phyloP scores from a whole-genome alignment of 2,888 invertebrate species.

The Scaptomyza caliginosa region DNA sequence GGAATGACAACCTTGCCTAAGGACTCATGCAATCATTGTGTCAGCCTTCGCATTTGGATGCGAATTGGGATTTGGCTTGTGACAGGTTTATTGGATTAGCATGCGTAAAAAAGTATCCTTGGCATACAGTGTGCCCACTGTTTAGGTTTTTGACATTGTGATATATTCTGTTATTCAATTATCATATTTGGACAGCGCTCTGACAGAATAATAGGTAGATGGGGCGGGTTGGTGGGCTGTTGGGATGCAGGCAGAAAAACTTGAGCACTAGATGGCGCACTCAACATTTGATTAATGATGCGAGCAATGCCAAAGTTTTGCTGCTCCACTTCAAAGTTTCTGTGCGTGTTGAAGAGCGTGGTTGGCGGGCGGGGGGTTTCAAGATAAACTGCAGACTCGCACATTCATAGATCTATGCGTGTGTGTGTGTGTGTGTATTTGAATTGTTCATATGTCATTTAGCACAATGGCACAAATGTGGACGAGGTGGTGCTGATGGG shows the following conservation, averaged over 20 bases:
- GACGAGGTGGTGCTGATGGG: constrained; percentile 5
- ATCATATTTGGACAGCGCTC: constrained; percentile 32
- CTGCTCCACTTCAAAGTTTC: constrained; percentile 46
- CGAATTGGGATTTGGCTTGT: constrained; percentile 8
- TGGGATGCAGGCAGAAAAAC: neutral
- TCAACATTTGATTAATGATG: constrained; percentile 68
- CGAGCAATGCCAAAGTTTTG: constrained; percentile 39
- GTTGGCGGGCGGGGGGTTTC: neutral
- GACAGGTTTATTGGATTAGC: constrained; percentile 16
- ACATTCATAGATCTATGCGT: neutral
- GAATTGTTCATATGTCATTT: constrained; percentile 34
- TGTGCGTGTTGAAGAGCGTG: constrained; percentile 2
- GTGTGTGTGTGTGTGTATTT: neutral
- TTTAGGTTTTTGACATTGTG: constrained; percentile 33
- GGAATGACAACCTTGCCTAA: constrained; percentile 15
- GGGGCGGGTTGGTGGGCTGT: too few relatives aligned
- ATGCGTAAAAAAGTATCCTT: neutral
- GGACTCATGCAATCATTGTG: constrained; percentile 12
- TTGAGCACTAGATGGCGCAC: constrained; percentile 38
- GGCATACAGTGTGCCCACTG: constrained; percentile 14
- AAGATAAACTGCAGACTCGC: constrained; percentile 16
- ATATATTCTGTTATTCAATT: constrained; percentile 49
- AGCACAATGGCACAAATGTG: constrained; percentile 49
- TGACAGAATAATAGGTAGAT: too few relatives aligned
- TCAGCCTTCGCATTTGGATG: neutral